These are phyloP conservation scores for Drosophila repleta DNA, from an alignment of 1,140 invertebrate genomes.

Conservation along the genomic window DNA sequence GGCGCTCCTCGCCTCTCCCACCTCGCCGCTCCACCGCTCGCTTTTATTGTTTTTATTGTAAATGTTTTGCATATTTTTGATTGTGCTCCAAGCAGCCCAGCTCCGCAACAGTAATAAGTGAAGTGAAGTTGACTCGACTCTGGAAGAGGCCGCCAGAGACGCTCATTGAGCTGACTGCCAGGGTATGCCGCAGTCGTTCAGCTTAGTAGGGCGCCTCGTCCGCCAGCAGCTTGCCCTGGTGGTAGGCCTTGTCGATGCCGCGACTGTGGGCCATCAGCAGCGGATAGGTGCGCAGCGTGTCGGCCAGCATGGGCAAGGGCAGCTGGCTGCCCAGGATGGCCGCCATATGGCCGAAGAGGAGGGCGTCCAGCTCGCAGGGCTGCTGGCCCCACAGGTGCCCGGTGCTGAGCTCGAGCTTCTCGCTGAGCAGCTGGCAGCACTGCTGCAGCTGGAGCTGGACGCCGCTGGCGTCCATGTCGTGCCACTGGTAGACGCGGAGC, in stretches of 20 bases:
- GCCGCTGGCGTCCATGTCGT: conserved; percentile 90
- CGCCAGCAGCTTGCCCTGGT: conserved; percentile 17
- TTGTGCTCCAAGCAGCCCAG: conserved; percentile 25
- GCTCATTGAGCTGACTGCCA: too few relatives aligned
- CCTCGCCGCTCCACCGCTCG: neutral
- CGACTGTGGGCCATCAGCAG: conserved; percentile 14
- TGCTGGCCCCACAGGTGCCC: conserved; percentile 91
- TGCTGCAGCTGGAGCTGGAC: conserved; percentile 84
- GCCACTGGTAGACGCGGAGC: conserved; percentile 90
- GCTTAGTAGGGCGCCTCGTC: neutral
- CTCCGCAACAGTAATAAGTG: neutral
- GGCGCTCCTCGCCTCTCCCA: neutral
- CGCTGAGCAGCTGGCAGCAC: conserved; percentile 87
- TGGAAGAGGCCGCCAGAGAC: too few relatives aligned
- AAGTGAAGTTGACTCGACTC: neutral
- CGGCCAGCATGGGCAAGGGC: conserved; percentile 83
- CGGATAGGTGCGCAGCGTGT: conserved; percentile 27
- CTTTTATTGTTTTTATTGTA: conserved; percentile 52
- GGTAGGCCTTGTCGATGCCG: conserved; percentile 27
- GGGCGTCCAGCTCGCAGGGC: conserved; percentile 95
- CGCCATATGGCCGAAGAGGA: conserved; percentile 97
- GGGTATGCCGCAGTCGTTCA: too few relatives aligned
- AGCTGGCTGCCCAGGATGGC: conserved; percentile 94
- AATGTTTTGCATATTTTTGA: conserved; percentile 78
- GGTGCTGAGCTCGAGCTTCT: conserved; percentile 88